Evolutionary conservation across 92 coral and sea anemone genomes (phyloP), one percentile per base, ranked within the genome.

Genomic region (Porites divaricata): DNA sequence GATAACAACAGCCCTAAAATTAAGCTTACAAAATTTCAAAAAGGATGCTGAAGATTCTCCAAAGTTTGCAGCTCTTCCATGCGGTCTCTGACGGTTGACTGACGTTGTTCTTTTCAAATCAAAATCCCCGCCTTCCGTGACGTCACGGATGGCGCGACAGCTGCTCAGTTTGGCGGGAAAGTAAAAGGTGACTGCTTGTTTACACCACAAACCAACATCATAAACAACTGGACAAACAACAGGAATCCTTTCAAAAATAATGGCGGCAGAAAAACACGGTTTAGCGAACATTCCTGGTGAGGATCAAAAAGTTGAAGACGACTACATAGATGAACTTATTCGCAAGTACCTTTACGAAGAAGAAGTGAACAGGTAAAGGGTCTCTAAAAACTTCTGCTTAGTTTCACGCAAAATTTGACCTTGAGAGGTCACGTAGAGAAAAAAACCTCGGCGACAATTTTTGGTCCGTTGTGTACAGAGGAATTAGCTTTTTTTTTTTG

Each of bases 21-120:
- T 16, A 17, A 54, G 41, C 65, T 45, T 3, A 64, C 63, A 41
- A 73, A 82, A 49, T 50, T 6, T 15, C 50, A 24, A 22, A 64
- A 15, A 82, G 49, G 21, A 21, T 2, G 25, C 0, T 17, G 25
- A 69, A 50, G 10, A 4, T 48, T 19, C 51, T 19, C 57, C 19
- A n/a, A 56, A 24, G 74, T 70, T 53, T 35, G 45, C 45, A 45
- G 49, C 61, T 72, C 51, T 63, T 15, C 73, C 85, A 82, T 71
- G 86, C 79, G 72, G 72, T 21, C 62, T 72, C 70, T 8, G 71
- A 63, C 79, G 72, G 78, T 72, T 72, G 72, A 72, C 69, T 82
- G 86, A 82, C 86, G 86, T 82, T 82, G 86, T 20, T 17, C 79
- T 72, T 82, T 82, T 82, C 86, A 82, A 82, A 82, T 59, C 8